Base-by-base conservation (phyloP, 2,113 vertebrate species). In the Pseudorasbora parva region DNA sequence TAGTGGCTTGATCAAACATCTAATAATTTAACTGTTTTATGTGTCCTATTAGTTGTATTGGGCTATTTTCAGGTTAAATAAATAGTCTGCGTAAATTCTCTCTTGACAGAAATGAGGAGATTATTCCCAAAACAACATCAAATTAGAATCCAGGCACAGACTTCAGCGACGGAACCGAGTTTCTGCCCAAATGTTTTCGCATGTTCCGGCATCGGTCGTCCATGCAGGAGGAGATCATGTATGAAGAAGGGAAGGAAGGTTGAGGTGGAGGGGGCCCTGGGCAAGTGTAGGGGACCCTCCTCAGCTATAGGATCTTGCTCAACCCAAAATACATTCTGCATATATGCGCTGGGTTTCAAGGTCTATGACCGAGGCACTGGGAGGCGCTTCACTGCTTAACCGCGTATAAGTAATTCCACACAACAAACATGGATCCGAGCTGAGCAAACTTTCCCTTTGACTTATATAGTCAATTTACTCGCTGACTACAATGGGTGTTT, bases 1-100 rank as follows among this genome's bases (percentile, higher is more conserved):
- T 97, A 87, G 95, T 95, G 82, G 93, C 89, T 89, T 94, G 93
- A 74, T 95, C 94, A 77, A 94, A 94, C 94, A 95, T 95, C 85
- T 87, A 91, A 57, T 43, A 57, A 60, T 30, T 54, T 2, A 21
- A 74, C 56, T 43, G n/a, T n/a, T n/a, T 23, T n/a, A 10, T 27
- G 37, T 81, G 23, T 33, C 27, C 47, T 47, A 43, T 49, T 41
- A 51, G 21, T 57, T 62, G n/a, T 73, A 47, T 47, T 4, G 37
- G 69, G 51, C 68, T 45, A 80, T 47, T n/a, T 30, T 23, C 17
- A 37, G 11, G n/a, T 80, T 56, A 7, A 71, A 45, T 49, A 25
- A 25, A 56, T 69, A 60, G 30, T 78, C 57, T 83, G 23, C 19
- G 59, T 10, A 51, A 60, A 72, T 80, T 85, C 82, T 89, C 85